Conservation (phyloP, 2,888 invertebrate genomes). For the Eristalis pertinax region DNA sequence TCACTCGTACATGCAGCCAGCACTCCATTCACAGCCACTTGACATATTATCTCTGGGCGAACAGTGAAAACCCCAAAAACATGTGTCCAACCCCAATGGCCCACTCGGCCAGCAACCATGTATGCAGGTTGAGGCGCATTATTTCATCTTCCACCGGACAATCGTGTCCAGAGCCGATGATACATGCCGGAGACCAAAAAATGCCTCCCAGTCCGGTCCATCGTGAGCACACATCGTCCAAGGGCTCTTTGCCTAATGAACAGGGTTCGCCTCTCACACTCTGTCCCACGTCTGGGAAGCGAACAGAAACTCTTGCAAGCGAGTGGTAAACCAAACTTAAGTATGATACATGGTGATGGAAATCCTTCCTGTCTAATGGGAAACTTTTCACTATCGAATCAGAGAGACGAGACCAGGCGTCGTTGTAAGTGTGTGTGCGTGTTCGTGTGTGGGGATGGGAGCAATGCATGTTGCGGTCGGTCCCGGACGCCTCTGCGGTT, state of each 20-base stretch:
- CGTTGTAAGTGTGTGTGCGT: neutral
- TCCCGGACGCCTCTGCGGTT: neutral
- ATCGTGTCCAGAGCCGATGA: slow-evolving; percentile 14
- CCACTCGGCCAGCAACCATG: neutral
- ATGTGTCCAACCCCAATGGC: neutral
- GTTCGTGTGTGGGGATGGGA: neutral
- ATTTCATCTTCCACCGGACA: slow-evolving; percentile 32
- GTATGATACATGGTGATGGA: slow-evolving; percentile 42
- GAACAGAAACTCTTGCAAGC: slow-evolving; percentile 1
- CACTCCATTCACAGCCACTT: slow-evolving; percentile 15
- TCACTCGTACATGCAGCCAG: neutral
- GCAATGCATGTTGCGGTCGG: slow-evolving; percentile 58
- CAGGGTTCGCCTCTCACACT: neutral
- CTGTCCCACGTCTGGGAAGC: neutral
- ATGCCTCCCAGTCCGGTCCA: neutral
- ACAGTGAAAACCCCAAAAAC: neutral
- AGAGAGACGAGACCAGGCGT: neutral
- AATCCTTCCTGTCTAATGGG: slow-evolving; percentile 50
- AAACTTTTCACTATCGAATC: slow-evolving; percentile 27
- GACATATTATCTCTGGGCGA: slow-evolving; percentile 23
- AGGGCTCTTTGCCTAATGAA: slow-evolving; percentile 2
- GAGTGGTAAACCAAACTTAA: slow-evolving; percentile 45
- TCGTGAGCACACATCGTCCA: neutral
- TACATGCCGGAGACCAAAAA: slow-evolving; percentile 1
- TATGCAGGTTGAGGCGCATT: neutral